Evolutionary conservation across 2,113 vertebrate species (phyloP).

Genomic region (Delphinus delphis): DNA sequence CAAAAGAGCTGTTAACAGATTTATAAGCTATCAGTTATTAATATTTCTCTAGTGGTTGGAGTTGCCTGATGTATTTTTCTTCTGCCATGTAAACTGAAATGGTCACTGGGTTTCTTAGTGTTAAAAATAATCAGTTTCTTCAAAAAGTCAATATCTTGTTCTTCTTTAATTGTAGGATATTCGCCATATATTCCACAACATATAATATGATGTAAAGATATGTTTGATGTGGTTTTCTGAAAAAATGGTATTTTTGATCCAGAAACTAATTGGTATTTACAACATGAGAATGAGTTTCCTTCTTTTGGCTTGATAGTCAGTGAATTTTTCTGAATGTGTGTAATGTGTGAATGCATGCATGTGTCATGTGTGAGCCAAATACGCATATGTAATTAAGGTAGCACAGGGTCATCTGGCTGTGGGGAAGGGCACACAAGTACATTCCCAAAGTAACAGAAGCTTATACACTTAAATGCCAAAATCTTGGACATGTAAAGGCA

Average conservation of each 20-base stretch:
- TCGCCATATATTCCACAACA: background rate
- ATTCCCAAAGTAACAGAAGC: background rate
- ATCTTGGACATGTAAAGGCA: background rate
- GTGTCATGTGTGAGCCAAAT: background rate
- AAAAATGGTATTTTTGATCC: background rate
- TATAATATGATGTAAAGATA: background rate
- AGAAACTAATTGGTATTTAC: background rate
- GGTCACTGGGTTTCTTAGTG: background rate
- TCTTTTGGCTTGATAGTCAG: background rate
- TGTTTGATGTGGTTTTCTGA: background rate
- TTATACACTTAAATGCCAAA: background rate
- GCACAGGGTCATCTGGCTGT: background rate
- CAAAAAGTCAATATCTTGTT: background rate
- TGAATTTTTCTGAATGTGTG: background rate
- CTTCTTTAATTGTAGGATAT: background rate
- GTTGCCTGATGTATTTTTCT: slow-evolving; percentile 28
- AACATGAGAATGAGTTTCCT: background rate
- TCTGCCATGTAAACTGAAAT: slow-evolving; percentile 54
- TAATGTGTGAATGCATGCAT: background rate
- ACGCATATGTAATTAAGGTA: background rate
- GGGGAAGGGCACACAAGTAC: background rate
- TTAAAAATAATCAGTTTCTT: slow-evolving; percentile 44
- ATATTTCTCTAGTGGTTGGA: slow-evolving; percentile 57
- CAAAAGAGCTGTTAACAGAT: slow-evolving; percentile 72
- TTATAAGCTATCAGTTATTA: slow-evolving; percentile 75